Evolutionary conservation across 1,140 invertebrate genomes (phyloP), one percentile per base, ranked within the genome.

Genomic region (Streblospio benedicti): DNA sequence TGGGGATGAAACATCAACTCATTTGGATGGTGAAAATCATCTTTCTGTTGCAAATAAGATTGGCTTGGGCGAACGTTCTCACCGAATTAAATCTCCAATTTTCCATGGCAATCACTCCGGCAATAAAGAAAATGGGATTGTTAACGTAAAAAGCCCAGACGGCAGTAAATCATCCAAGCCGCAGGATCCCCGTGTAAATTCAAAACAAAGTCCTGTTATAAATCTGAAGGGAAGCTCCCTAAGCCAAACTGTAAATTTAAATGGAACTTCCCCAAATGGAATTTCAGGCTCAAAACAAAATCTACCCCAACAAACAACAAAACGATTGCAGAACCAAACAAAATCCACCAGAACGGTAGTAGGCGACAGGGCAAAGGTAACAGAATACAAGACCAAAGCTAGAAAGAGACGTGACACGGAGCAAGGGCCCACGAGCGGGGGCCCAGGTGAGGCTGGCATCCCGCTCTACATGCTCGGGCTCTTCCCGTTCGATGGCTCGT

Each of bases 401-500:
- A 41, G 12, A 18, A 12, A 41, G 18, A 41, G 12, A 2, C 14
- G 6, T 5, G 27, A 45, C 23, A 23, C 44, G 20, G 27, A 45
- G 20, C 12, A 45, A 20, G 23, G 20, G 6, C 20, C 20, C 44
- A 14, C 23, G 27, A 45, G 6, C 27, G 23, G 20, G 14, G 44
- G 27, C 2, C 5, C 6, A 23, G 14, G 14, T 2, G 27, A 45
- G 14, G 44, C 23, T 18, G 18, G 18, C 38, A 41, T 12, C 38
- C 12, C 12, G 32, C 41, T 59, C 25, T 59, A 47, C 44, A 43
- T 59, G 43, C 16, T 59, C 9, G 57, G 57, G 20, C 33, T 59
- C 23, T 59, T 59, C 38, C 57, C 57, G 12, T 31, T 59, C 41
- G 44, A 43, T 20, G 57, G 57, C 0, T 32, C 45, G 28, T 57